phyloP scores from a whole-genome alignment of 30 jellyfish, hydroid and myxozoan genomes.

The Cassiopea xamachana region DNA sequence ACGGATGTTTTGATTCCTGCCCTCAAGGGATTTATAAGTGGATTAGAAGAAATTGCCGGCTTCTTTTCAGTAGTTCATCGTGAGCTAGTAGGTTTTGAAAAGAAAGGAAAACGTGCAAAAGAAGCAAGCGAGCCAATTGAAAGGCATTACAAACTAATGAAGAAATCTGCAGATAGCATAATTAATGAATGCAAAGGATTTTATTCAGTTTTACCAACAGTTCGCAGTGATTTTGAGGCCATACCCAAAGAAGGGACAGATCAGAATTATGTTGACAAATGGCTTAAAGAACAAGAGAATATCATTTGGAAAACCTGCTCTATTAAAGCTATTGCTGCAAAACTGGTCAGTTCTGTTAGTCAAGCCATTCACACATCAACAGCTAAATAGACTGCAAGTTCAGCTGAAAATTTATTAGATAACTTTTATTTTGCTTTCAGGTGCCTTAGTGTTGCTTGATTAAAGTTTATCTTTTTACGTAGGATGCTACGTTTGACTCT shows the following conservation, averaged over 20 bases:
- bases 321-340: neutral
- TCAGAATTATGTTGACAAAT: slow-evolving; percentile 38
- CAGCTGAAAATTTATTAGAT: no score
- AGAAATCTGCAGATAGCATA: neutral
- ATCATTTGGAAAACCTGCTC: neutral
- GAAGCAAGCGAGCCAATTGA: neutral
- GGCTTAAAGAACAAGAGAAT: neutral
- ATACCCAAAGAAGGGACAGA: slow-evolving; percentile 33
- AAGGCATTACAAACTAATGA: slow-evolving; percentile 17
- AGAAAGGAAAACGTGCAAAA: slow-evolving; percentile 16
- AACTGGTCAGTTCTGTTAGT: neutral
- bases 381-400: no score
- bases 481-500: no score
- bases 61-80: slow-evolving; percentile 8
- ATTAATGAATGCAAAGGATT: neutral
- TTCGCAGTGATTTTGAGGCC: slow-evolving; percentile 31
- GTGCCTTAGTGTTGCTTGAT: no score
- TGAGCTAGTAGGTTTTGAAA: neutral
- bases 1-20: slow-evolving; percentile 40
- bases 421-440: no score
- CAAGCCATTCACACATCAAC: neutral
- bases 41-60: slow-evolving; percentile 15
- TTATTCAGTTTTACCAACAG: slow-evolving; percentile 8
- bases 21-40: slow-evolving; percentile 4
- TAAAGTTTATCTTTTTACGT: no score